These are phyloP conservation scores for Mechanitis messenoides DNA, from an alignment of 2,888 invertebrate genomes.

Conservation along the genomic window DNA sequence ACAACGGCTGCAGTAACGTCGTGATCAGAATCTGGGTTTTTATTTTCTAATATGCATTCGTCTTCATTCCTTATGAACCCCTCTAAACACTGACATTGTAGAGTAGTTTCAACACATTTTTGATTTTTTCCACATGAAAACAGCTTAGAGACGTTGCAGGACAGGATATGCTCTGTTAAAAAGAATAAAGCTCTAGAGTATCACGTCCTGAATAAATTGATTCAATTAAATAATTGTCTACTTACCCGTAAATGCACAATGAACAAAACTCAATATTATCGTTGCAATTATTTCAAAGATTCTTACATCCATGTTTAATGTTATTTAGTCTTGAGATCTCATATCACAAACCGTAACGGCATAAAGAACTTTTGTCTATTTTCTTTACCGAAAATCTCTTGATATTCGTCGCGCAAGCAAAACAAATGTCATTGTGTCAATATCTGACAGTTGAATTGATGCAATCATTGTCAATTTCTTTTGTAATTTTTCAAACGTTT, in stretches of 20 bases:
- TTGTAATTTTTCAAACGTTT: not conserved
- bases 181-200: conserved; percentile 59
- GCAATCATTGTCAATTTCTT: conserved; percentile 10
- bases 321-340: conserved; percentile 32
- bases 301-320: conserved; percentile 49
- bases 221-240: conserved; percentile 75
- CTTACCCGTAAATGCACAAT: conserved; percentile 61
- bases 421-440: conserved; percentile 38
- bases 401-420: conserved; percentile 45
- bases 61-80: conserved; percentile 48
- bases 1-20: conserved; percentile 53
- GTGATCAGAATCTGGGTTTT: conserved; percentile 34
- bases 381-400: conserved; percentile 37
- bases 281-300: conserved; percentile 49
- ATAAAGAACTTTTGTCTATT: conserved; percentile 39
- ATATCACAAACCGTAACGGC: conserved; percentile 54
- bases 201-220: conserved; percentile 62
- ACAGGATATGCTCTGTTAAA: conserved; percentile 74
- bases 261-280: conserved; percentile 54
- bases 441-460: conserved; percentile 8
- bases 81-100: conserved; percentile 49
- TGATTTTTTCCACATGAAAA: conserved; percentile 51
- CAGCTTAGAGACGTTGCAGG: conserved; percentile 55
- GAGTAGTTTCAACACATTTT: conserved; percentile 46
- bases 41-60: conserved; percentile 39